These are phyloP conservation scores for Carcinoscorpius rotundicauda DNA, from an alignment of 1,140 invertebrate species.

Conservation along the genomic window DNA sequence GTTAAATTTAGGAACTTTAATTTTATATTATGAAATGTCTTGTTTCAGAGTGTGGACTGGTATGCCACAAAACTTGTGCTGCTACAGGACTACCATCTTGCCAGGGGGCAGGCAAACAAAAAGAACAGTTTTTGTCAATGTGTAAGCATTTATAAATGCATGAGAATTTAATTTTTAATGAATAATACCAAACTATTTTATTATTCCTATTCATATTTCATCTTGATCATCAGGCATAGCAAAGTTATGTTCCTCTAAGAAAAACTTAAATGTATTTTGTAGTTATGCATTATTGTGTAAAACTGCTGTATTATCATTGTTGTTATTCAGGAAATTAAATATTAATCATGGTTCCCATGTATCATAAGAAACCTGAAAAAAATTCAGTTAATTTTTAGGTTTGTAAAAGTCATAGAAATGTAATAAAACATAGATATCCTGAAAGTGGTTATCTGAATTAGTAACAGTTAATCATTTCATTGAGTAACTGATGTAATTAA, in stretches of 20 bases:
- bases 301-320: no score
- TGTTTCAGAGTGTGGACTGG: conserved; percentile 51
- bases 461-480: no score
- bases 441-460: no score
- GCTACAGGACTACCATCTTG: conserved; percentile 47
- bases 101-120: conserved; percentile 30
- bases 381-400: no score
- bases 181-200: not conserved
- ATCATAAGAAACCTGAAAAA: no score
- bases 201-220: not conserved
- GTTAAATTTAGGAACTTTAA: not conserved
- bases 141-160: conserved; percentile 1
- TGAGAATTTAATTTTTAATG: not conserved
- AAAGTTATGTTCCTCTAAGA: not conserved
- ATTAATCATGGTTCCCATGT: no score
- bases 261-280: not conserved
- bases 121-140: conserved; percentile 22
- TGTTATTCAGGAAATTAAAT: no score
- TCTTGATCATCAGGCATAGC: not conserved
- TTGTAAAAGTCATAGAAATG: no score
- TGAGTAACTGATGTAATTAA: no score
- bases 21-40: conserved; percentile 3
- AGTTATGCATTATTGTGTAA: not conserved
- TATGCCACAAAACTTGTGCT: conserved; percentile 56
- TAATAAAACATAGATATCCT: no score